Conservation (phyloP, 2,888 invertebrate genomes). For the Dynastes grantii region DNA sequence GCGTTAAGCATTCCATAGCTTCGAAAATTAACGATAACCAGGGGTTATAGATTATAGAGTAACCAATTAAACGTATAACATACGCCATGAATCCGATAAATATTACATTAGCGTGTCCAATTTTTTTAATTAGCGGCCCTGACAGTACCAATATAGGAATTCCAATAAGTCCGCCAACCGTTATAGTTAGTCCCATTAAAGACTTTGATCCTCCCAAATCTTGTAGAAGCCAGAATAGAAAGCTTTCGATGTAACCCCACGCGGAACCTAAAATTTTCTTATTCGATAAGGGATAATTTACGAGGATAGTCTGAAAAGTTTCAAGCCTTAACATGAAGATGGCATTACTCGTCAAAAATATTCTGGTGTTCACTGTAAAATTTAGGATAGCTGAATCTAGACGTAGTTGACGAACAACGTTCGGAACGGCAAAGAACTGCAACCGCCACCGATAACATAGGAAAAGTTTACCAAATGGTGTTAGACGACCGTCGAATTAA, state of each 20-base stretch:
- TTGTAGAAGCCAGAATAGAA: constrained; percentile 86
- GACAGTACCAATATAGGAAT: constrained; percentile 84
- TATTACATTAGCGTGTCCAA: constrained; percentile 85
- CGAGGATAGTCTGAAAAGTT: too few species aligned
- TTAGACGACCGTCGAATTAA: too few species aligned
- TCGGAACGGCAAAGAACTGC: too few species aligned
- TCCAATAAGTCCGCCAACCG: constrained; percentile 84
- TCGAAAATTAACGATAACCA: constrained; percentile 85
- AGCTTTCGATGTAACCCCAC: constrained; percentile 90
- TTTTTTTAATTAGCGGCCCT: constrained; percentile 80
- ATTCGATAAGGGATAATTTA: constrained; percentile 21
- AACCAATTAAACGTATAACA: constrained; percentile 81
- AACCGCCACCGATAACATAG: too few species aligned
- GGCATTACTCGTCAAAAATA: too few species aligned
- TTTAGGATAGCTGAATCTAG: too few species aligned
- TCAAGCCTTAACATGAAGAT: too few species aligned
- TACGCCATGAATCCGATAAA: constrained; percentile 86
- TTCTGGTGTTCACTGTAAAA: too few species aligned
- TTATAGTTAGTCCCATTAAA: constrained; percentile 86
- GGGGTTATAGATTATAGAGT: constrained; percentile 83
- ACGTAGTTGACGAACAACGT: too few species aligned
- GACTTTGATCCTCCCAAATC: constrained; percentile 84
- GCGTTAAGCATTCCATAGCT: constrained; percentile 84
- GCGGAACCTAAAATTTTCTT: constrained; percentile 76
- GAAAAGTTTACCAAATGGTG: too few species aligned